Base-by-base conservation (phyloP, 2,113 vertebrate genomes). In the Phylloscopus trochilus region DNA sequence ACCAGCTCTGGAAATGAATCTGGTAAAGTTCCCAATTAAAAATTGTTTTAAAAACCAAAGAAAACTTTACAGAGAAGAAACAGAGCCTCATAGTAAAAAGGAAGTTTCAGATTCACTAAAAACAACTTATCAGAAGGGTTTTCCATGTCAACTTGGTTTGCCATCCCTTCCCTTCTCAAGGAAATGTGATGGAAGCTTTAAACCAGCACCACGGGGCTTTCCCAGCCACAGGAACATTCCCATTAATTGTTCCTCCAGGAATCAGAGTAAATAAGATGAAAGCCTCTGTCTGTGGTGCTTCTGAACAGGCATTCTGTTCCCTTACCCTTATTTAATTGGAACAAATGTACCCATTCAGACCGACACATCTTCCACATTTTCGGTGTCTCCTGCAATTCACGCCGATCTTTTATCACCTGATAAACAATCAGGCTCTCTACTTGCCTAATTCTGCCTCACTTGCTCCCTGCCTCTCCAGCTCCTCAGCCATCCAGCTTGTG, bases 381-480 rank as follows among this genome's bases (percentile, higher is more conserved):
- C 84, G 66, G 20, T 67, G 96, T 80, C 87, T 93, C 92, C 85
- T 70, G 73, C 92, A 95, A 97, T 96, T 94, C 92, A 75, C 28
- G 55, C 59, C 90, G 59, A 85, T 84, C 84, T 95, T 95, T 95
- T 74, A 96, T 89, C 93, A 92, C 96, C 88, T 89, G 93, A 93
- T 80, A 93, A 96, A 95, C 92, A 87, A 95, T 67, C 87, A 56
- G 59, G 86, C 87, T 83, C 84, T 85, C 91, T 47, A 47, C 82
- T 67, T 30, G 90, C 72, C 77, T 93, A 72, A 89, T 92, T 90
- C 94, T 94, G 90, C 72, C 91, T 95, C 76, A 22, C 92, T 95
- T 81, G 62, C 92, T 95, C 81, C 26, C 80, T 64, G 80, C 90
- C 86, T 93, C 87, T 91, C 67, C 84, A 92, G 95, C 73, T 93